Evolutionary conservation across 2,888 invertebrate species (phyloP).

Genomic region (Zhengitettix transpicula): DNA sequence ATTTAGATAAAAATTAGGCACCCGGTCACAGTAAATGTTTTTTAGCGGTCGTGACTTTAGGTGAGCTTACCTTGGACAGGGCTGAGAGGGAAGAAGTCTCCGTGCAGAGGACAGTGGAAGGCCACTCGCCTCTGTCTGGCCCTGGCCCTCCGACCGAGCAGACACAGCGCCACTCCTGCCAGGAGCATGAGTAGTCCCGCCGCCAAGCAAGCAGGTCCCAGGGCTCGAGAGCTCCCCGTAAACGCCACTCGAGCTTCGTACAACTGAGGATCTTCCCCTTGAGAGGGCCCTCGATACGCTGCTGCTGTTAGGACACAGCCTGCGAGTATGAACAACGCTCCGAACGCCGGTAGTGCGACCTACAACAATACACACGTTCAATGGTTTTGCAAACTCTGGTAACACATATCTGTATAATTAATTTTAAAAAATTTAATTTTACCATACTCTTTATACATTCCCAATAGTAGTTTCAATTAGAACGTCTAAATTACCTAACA

Average conservation of each 20-base stretch:
- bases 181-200: conserved; percentile 56
- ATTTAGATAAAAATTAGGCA: too few relatives aligned
- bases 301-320: conserved; percentile 51
- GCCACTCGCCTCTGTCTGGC: conserved; percentile 49
- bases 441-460: too few relatives aligned
- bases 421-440: too few relatives aligned
- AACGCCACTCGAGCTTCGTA: conserved; percentile 55
- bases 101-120: conserved; percentile 61
- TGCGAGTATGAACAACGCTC: conserved; percentile 56
- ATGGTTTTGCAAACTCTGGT: too few relatives aligned
- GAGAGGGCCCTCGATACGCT: conserved; percentile 36
- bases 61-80: conserved; percentile 32
- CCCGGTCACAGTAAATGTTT: too few relatives aligned
- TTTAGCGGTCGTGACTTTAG: background rate
- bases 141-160: conserved; percentile 47
- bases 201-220: conserved; percentile 57
- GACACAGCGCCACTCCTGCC: conserved; percentile 45
- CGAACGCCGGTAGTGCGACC: conserved; percentile 57
- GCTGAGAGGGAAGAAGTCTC: conserved; percentile 59
- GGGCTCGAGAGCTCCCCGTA: conserved; percentile 53
- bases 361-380: background rate
- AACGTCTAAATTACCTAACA: too few relatives aligned
- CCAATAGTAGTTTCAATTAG: too few relatives aligned
- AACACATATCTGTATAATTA: too few relatives aligned
- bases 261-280: conserved; percentile 53